A percentile compares a stretch with the other conserved stretches of the same genome.
These are phyloP conservation scores for Catharus minimus DNA, from an alignment of 2,113 vertebrate genomes.

Conservation along the genomic window DNA sequence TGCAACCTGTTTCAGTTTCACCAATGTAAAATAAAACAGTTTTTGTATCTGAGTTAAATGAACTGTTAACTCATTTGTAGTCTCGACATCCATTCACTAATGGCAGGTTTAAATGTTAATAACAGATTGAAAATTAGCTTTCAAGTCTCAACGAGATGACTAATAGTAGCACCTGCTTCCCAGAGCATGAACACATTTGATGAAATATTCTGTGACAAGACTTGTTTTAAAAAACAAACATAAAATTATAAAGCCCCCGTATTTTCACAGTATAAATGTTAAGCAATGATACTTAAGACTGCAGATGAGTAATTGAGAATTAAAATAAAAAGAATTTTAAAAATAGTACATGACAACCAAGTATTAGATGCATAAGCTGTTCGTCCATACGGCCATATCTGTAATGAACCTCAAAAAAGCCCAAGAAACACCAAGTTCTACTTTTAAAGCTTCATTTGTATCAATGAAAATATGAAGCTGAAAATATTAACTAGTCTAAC, in stretches of 20 bases:
- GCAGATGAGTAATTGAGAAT: slow-evolving; percentile 41
- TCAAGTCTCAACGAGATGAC: neutral
- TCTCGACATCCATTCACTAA: neutral
- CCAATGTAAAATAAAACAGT: neutral
- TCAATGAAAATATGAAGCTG: slow-evolving; percentile 57
- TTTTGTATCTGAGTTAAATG: neutral
- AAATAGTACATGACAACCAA: slow-evolving; percentile 32
- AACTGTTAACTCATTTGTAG: neutral
- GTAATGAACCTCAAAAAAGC: slow-evolving; percentile 12
- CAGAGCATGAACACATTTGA: slow-evolving; percentile 40
- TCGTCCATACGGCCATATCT: neutral
- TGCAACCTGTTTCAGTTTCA: neutral
- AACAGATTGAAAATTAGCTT: neutral
- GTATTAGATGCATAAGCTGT: slow-evolving; percentile 36
- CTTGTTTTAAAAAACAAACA: neutral
- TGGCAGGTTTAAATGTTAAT: slow-evolving; percentile 17
- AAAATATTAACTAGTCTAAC: slow-evolving; percentile 58
- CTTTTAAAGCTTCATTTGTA: slow-evolving; percentile 26
- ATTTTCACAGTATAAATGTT: slow-evolving; percentile 14
- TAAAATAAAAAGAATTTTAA: slow-evolving; percentile 40
- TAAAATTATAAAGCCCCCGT: neutral
- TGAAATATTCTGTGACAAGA: neutral
- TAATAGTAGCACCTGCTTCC: slow-evolving; percentile 52
- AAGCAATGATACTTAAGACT: slow-evolving; percentile 49
- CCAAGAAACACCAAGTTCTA: slow-evolving; percentile 35